Percentiles rank a stretch among this genome's conserved stretches.
Evolutionary conservation across 2,888 invertebrate genomes (phyloP).

Genomic region (Sussaba pulchella): DNA sequence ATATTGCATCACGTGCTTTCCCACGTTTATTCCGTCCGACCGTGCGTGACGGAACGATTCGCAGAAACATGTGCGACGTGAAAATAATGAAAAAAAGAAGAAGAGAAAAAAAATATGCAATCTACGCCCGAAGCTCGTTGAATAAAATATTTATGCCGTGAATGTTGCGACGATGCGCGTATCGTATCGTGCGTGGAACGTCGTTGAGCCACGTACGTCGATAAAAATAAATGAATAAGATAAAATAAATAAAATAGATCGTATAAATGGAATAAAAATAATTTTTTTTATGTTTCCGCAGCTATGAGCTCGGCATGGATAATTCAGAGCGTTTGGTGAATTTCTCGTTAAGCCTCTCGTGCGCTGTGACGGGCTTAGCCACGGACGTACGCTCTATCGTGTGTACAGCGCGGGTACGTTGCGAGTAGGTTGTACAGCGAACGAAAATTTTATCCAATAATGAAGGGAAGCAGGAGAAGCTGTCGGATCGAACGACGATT

Average conservation of each 20-base stretch:
- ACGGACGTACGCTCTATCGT: background rate
- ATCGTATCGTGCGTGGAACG: background rate
- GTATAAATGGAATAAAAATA: background rate
- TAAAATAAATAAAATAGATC: background rate
- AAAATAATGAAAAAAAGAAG: background rate
- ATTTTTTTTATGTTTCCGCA: background rate
- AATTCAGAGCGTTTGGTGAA: conserved; percentile 24
- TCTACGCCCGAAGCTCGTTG: conserved; percentile 20
- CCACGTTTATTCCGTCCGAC: background rate
- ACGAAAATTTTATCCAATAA: conserved; percentile 30
- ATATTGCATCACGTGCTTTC: conserved; percentile 18
- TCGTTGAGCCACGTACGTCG: background rate
- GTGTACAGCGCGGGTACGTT: background rate
- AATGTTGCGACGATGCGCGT: background rate
- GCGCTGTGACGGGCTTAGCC: background rate
- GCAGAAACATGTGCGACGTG: background rate
- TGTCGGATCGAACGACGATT: conserved; percentile 16
- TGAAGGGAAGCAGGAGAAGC: background rate
- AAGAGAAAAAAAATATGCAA: conserved; percentile 34
- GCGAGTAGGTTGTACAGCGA: background rate
- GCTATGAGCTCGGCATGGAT: background rate
- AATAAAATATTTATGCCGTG: conserved; percentile 52
- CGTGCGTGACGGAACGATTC: conserved; percentile 5
- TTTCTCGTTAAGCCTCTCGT: too few relatives aligned
- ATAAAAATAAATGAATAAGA: conserved; percentile 4